Conservation (phyloP, 2,113 vertebrate species). For the Telmatochromis sp. region DNA sequence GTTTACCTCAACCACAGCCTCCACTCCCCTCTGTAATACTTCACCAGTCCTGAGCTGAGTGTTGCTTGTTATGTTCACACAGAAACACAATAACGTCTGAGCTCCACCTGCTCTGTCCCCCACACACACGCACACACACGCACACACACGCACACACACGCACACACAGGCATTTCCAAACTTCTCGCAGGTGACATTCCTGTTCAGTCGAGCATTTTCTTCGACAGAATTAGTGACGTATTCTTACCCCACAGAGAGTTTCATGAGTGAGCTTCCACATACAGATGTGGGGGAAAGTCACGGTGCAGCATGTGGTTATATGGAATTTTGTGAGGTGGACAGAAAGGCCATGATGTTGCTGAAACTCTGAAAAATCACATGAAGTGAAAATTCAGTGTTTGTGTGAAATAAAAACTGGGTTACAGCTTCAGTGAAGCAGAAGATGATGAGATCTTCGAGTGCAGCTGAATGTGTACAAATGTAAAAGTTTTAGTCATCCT, state of each 20-base stretch:
- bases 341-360: not conserved
- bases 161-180: not conserved
- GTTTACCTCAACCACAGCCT: conserved; percentile 30
- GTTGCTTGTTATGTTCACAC: not conserved
- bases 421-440: not conserved
- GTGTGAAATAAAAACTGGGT: not conserved
- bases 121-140: not conserved
- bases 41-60: not conserved
- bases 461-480: not conserved
- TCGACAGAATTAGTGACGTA: not conserved
- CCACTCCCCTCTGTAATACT: not conserved
- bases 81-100: not conserved
- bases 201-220: not conserved
- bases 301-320: too few species aligned
- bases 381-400: not conserved
- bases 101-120: not conserved
- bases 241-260: not conserved
- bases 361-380: not conserved
- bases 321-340: not conserved
- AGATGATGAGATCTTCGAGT: not conserved
- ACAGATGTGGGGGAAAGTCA: not conserved
- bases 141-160: too few species aligned
- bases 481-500: not conserved
- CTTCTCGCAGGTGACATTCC: not conserved
- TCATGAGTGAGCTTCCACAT: not conserved